Conservation (phyloP, 2,797 vertebrate genomes). For the Spheniscus humboldti region DNA sequence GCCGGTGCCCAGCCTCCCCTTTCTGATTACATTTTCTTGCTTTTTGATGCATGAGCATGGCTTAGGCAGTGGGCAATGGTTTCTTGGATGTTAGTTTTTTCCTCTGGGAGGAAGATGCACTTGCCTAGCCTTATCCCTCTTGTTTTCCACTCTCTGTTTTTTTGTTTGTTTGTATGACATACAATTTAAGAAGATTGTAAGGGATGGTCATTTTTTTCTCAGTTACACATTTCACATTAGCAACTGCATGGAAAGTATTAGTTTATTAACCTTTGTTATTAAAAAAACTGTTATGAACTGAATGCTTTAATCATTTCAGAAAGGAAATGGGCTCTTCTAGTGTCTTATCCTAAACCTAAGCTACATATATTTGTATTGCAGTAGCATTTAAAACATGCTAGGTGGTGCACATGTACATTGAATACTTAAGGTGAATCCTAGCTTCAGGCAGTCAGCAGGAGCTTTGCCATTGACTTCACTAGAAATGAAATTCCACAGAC, state of each 20-base stretch:
- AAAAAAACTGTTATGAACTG: not conserved
- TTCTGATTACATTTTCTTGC: constrained; percentile 50
- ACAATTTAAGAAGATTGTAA: constrained; percentile 6
- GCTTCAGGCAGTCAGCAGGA: not conserved
- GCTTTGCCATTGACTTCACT: not conserved
- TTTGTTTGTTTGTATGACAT: not conserved
- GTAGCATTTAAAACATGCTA: not conserved
- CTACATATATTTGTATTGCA: not conserved
- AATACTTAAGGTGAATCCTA: not conserved
- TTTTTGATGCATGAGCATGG: constrained; percentile 41
- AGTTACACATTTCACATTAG: not conserved
- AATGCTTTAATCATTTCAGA: not conserved
- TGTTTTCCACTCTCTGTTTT: not conserved
- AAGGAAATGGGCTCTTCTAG: not conserved
- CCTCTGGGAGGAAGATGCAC: not conserved
- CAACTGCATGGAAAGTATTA: not conserved
- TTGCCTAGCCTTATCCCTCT: not conserved
- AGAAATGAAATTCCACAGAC: not conserved
- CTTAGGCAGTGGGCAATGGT: constrained; percentile 48
- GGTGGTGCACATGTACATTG: not conserved
- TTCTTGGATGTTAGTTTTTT: constrained; percentile 31
- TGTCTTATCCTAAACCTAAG: not conserved
- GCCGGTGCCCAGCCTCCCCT: constrained; percentile 27
- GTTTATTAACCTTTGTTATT: not conserved
- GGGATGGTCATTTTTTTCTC: not conserved